A percentile compares a stretch with the other conserved stretches of the same genome.
Conservation (phyloP, 2,888 invertebrate species). For the Erebia aethiops region DNA sequence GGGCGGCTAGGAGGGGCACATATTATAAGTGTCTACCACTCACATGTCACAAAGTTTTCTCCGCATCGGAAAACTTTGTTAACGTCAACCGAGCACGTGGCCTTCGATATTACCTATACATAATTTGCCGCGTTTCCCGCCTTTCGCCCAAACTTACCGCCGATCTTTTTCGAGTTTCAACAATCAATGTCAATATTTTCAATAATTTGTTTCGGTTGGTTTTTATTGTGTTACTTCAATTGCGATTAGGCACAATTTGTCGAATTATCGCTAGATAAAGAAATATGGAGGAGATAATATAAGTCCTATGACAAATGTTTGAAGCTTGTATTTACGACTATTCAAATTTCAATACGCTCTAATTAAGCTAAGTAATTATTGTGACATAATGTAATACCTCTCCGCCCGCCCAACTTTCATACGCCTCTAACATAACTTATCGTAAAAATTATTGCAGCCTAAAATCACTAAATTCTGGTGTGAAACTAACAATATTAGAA, state of each 20-base stretch:
- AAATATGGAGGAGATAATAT: neutral
- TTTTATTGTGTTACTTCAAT: neutral
- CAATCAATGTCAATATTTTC: slow-evolving; percentile 2
- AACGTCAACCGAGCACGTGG: slow-evolving; percentile 82
- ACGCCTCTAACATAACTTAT: no score
- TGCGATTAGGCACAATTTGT: neutral
- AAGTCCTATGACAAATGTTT: no score
- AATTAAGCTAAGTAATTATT: no score
- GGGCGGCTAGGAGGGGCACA: slow-evolving; percentile 57
- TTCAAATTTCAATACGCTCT: no score
- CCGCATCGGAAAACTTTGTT: slow-evolving; percentile 82
- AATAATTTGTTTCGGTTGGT: slow-evolving; percentile 1
- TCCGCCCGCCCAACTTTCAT: no score
- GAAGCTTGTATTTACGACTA: no score
- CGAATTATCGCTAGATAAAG: neutral
- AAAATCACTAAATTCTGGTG: no score
- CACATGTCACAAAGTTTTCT: slow-evolving; percentile 83
- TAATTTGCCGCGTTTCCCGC: slow-evolving; percentile 66
- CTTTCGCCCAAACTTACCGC: slow-evolving; percentile 41
- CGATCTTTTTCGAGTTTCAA: slow-evolving; percentile 29
- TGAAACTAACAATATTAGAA: no score
- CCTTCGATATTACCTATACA: slow-evolving; percentile 69
- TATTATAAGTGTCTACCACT: slow-evolving; percentile 81
- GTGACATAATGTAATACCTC: no score
- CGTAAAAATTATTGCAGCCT: no score